Conservation (phyloP, 2,888 invertebrate genomes). For the Nomada fabriciana region DNA sequence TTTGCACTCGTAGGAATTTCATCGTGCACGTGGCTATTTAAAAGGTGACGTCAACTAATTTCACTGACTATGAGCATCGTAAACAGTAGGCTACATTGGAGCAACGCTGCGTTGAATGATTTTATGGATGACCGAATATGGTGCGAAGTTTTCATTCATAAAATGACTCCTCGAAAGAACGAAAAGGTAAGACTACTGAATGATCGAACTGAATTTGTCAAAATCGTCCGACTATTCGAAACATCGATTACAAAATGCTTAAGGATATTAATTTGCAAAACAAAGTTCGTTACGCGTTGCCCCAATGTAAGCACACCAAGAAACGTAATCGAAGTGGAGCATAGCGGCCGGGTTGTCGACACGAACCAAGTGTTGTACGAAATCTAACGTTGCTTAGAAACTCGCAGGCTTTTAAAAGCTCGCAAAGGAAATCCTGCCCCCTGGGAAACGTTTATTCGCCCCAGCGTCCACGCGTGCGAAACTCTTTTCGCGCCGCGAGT, state of each 20-base stretch:
- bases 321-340: conserved; percentile 11
- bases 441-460: not conserved
- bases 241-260: too few species aligned
- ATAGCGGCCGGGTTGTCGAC: conserved; percentile 6
- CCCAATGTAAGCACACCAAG: not conserved
- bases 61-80: not conserved
- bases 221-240: too few species aligned
- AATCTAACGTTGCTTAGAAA: conserved; percentile 27
- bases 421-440: conserved; percentile 45
- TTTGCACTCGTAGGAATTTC: conserved; percentile 34
- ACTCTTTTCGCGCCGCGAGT: conserved; percentile 28
- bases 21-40: conserved; percentile 3
- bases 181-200: too few species aligned
- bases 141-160: too few species aligned
- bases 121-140: too few species aligned
- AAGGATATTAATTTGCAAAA: too few species aligned
- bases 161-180: too few species aligned
- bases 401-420: conserved; percentile 20
- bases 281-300: not conserved
- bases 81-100: conserved; percentile 1
- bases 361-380: conserved; percentile 34
- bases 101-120: conserved; percentile 5
- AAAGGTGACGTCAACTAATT: conserved; percentile 20
- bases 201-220: too few species aligned
- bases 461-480: conserved; percentile 3